Evolutionary conservation across 2,113 vertebrate genomes (phyloP).

Genomic region (Triplophysa siluroides): DNA sequence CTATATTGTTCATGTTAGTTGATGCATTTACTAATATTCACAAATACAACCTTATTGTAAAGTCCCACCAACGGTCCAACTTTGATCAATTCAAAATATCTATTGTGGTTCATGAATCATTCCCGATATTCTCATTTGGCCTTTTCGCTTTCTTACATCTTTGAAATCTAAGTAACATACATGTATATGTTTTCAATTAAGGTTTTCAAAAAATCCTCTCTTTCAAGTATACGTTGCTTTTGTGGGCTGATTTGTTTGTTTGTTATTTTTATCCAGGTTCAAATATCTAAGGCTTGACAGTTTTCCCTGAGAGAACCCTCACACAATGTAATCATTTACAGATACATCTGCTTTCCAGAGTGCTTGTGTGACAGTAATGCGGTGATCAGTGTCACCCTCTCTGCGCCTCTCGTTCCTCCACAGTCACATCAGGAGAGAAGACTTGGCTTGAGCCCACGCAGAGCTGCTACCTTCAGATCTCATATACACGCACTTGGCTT

Average conservation of each 20-base stretch:
- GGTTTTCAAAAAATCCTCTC: neutral
- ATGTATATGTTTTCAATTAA: neutral
- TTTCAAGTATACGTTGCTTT: conserved; percentile 19
- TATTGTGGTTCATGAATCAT: neutral
- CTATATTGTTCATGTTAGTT: too few species aligned
- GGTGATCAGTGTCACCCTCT: conserved; percentile 17
- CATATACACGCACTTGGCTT: conserved; percentile 4
- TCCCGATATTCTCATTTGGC: neutral
- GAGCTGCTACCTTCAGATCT: neutral
- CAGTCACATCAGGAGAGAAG: conserved; percentile 20
- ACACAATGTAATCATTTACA: conserved; percentile 30
- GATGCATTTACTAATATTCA: too few species aligned
- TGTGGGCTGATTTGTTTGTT: conserved; percentile 17
- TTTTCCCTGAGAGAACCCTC: conserved; percentile 26
- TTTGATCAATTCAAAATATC: too few species aligned
- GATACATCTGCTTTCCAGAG: conserved; percentile 22
- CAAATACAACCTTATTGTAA: too few species aligned
- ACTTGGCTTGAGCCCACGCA: conserved; percentile 5
- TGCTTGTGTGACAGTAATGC: conserved; percentile 36
- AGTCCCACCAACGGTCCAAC: too few species aligned
- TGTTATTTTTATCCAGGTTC: neutral
- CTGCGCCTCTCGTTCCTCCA: conserved; percentile 18
- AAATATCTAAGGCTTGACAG: conserved; percentile 21
- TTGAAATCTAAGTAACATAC: neutral
- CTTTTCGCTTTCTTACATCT: neutral